Base-by-base conservation (phyloP, 1,140 invertebrate species). In the Drosophila sproati region DNA sequence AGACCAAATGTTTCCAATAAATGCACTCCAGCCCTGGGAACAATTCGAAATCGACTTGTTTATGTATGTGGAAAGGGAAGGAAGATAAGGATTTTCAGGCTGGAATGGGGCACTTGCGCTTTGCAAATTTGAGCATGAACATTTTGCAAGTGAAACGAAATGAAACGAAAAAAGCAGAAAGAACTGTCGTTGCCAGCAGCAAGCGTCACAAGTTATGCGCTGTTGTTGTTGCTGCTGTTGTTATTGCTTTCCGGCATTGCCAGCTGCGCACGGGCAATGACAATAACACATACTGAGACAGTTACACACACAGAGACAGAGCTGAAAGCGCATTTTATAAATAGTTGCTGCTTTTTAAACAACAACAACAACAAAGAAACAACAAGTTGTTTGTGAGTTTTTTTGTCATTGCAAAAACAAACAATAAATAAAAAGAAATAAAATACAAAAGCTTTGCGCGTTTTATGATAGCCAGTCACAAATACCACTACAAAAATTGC, bases 261-360 rank as follows among this genome's bases (percentile, higher is more conserved):
- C 78, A 79, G 72, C 79, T 72, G 62, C 68, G 71, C 70, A 88
- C 67, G 67, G 51, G 67, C 59, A 55, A 70, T 63, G 62, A 75
- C 67, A 57, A 20, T 8, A 29, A 52, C 62, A 61, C 5, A 47
- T 31, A 68, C 51, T 76, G 10, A 43, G 32, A 69, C 32, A 47
- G n/a, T 2, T 51, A 67, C 61, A 10, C 32, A 29, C 29, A 73
- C 56, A 64, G 50, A 77, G 78, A 80, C 82, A 62, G 68, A 73
- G 77, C 77, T 64, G 69, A 73, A 80, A 83, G 85, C 85, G 85
- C 85, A 89, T 88, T 88, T 89, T 88, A 88, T 85, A 88, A 88
- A 88, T 88, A 88, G 85, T 83, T 88, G 85, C 82, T 79, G 74
- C 82, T 73, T 76, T 61, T 64, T 35, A 45, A 28, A 55, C 41